Evolutionary conservation across 2,113 vertebrate species (phyloP).

Genomic region (Menidia beryllina): DNA sequence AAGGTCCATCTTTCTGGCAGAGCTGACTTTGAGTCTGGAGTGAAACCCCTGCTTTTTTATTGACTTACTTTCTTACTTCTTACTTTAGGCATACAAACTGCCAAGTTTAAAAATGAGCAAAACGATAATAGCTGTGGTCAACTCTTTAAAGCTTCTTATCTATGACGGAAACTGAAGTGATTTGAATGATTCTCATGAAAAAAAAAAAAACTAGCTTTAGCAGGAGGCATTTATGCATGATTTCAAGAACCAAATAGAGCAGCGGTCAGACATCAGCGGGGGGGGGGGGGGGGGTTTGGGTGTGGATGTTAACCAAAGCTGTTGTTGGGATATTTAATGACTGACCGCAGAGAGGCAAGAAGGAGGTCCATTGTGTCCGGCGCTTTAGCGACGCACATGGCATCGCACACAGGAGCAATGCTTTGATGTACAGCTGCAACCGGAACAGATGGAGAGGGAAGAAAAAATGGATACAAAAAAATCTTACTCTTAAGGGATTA

Average conservation of each 20-base stretch:
- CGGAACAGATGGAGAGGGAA: constrained; percentile 44
- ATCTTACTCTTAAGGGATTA: constrained; percentile 28
- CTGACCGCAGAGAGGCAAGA: constrained; percentile 50
- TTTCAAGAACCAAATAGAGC: constrained; percentile 31
- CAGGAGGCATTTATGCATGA: constrained; percentile 45
- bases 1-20: too few relatives aligned
- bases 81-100: background rate
- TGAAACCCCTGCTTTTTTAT: background rate
- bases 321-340: constrained; percentile 67
- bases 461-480: constrained; percentile 20
- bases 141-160: too few relatives aligned
- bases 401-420: constrained; percentile 19
- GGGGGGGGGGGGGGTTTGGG: constrained; percentile 42
- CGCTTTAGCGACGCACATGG: constrained; percentile 45
- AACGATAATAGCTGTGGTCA: too few relatives aligned
- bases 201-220: constrained; percentile 26
- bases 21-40: too few relatives aligned
- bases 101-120: too few relatives aligned
- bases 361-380: constrained; percentile 73
- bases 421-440: constrained; percentile 63
- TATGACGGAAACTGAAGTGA: constrained; percentile 22
- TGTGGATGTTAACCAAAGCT: constrained; percentile 52
- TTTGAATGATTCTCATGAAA: constrained; percentile 14
- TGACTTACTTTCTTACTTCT: background rate
- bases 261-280: constrained; percentile 28